Base-by-base conservation (phyloP, 2,113 vertebrate genomes). In the Prionailurus viverrinus region DNA sequence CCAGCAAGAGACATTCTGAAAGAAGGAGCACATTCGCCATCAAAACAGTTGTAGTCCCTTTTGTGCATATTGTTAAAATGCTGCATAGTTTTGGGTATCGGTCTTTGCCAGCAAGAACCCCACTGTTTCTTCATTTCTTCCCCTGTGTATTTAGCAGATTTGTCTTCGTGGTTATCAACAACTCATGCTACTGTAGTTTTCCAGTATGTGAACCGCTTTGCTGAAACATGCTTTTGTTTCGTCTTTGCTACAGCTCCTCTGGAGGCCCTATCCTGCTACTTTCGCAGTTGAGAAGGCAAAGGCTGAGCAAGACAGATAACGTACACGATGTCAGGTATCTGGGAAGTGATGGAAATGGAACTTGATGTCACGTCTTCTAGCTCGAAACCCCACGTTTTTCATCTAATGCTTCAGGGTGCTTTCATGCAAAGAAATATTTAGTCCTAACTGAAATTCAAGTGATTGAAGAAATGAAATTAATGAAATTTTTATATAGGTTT, bases 381-480 rank as follows among this genome's bases (percentile, higher is more conserved):
- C 51, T 92, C n/a, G 29, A 66, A 78, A 90, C 7, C 23, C 69
- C 7, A 51, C 25, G 16, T 66, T 19, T 58, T 39, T 63, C 36
- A 87, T 92, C 74, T 80, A 89, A 58, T 65, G 53, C 45, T 97
- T 95, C 7, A 82, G 71, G 33, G 53, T 92, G 21, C 55, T 95
- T 97, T 95, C 94, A 48, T 91, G 39, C 53, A 95, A 95, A 82
- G 9, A 95, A 94, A 85, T 84, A 66, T 95, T 94, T 27, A 55
- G 19, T 88, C 61, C 14, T 95, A 97, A 96, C 39, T 95, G 65
- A 95, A 96, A 96, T 97, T 95, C 55, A 89, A 86, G 48, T 80
- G 89, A 97, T 82, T 80, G 36, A 84, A 66, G 33, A 86, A 71
- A 89, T 61, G 85, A 93, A 96, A 63, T 91, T 76, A 92, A 92